These are phyloP conservation scores for Meloidogyne floridensis DNA, from an alignment of 1,140 invertebrate species.

Conservation along the genomic window DNA sequence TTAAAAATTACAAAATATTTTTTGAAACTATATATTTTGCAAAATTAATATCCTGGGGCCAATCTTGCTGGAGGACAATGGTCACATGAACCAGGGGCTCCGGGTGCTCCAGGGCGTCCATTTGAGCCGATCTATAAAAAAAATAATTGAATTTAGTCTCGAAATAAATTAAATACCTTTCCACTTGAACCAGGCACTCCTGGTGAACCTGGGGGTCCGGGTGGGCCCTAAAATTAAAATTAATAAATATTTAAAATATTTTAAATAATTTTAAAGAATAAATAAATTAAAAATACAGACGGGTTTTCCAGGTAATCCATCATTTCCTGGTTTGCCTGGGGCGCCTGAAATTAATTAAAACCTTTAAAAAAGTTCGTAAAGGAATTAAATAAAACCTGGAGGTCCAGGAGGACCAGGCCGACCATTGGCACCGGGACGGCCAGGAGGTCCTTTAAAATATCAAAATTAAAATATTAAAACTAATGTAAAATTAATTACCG, in stretches of 20 bases:
- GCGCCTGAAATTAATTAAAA: conserved; percentile 21
- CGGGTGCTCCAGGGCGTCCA: conserved; percentile 9
- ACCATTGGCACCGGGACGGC: conserved; percentile 38
- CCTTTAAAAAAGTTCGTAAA: not conserved
- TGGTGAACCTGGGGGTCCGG: conserved; percentile 34
- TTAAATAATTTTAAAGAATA: not conserved
- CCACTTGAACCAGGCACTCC: conserved; percentile 32
- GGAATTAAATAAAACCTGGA: not conserved
- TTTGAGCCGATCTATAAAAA: conserved; percentile 1
- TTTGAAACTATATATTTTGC: not conserved
- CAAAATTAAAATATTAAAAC: conserved; percentile 18
- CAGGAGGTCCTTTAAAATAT: conserved; percentile 38
- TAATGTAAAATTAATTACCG: conserved; percentile 15
- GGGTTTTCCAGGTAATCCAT: conserved; percentile 35
- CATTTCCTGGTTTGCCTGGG: conserved; percentile 38
- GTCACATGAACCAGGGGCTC: conserved; percentile 38
- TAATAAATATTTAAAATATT: not conserved
- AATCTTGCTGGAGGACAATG: conserved; percentile 49
- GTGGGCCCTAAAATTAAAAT: conserved; percentile 29
- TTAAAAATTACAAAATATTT: too few relatives aligned
- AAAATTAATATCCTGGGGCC: conserved; percentile 42
- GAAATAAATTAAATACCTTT: conserved; percentile 9
- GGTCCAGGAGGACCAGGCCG: conserved; percentile 36
- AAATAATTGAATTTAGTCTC: not conserved
- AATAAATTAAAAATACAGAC: not conserved